phyloP scores from a whole-genome alignment of 2,797 vertebrate species.

The Brachyrhaphis roseni region DNA sequence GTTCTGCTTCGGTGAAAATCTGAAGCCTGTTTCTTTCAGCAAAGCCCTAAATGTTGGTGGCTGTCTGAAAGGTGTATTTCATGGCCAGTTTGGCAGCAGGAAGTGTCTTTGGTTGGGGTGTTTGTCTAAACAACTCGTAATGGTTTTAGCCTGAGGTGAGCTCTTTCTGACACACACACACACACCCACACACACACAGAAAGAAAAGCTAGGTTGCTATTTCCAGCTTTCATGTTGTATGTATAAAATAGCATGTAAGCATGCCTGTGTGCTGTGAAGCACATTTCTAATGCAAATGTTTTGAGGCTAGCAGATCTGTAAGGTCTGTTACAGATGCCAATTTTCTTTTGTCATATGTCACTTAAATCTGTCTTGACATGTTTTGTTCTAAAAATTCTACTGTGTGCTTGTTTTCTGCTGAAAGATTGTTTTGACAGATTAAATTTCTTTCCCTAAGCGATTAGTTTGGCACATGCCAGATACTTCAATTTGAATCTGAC shows the following conservation, averaged over 20 bases:
- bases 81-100: conserved; percentile 76
- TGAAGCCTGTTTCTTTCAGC: conserved; percentile 61
- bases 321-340: neutral
- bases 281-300: conserved; percentile 21
- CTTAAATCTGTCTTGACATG: neutral
- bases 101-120: conserved; percentile 73
- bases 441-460: neutral
- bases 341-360: conserved; percentile 8
- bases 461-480: neutral
- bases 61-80: conserved; percentile 68
- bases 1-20: conserved; percentile 51
- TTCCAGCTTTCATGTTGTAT: neutral
- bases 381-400: neutral
- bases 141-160: conserved; percentile 63
- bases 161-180: neutral
- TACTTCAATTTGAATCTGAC: neutral
- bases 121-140: conserved; percentile 75
- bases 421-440: conserved; percentile 10
- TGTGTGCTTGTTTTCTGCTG: neutral
- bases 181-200: neutral
- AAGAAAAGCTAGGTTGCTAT: neutral
- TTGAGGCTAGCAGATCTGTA: conserved; percentile 9
- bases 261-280: neutral
- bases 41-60: conserved; percentile 51
- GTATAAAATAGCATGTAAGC: neutral